Conservation (phyloP, 2,797 vertebrate species). For the Carcharodon carcharias region DNA sequence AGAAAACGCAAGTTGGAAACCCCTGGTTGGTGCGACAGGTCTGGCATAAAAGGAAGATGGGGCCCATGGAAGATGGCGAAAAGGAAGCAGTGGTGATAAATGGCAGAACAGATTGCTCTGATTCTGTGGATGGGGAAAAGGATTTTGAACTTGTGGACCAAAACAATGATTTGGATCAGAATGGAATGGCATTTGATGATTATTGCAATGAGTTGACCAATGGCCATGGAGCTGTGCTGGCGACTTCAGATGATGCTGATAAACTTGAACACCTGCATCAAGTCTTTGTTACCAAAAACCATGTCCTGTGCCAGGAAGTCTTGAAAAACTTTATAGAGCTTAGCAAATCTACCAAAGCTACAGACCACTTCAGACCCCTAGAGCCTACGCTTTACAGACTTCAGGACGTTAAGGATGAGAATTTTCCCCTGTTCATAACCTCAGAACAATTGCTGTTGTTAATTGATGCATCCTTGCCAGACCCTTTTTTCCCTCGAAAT, state of each 20-base stretch:
- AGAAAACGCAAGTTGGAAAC: constrained; percentile 52
- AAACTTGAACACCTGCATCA: constrained; percentile 63
- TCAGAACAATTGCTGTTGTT: constrained; percentile 62
- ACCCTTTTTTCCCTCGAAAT: constrained; percentile 63
- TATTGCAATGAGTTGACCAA: neutral
- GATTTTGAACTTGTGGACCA: neutral
- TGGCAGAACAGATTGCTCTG: neutral
- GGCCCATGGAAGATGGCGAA: constrained; percentile 41
- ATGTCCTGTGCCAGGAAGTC: constrained; percentile 65
- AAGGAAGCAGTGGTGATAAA: constrained; percentile 39
- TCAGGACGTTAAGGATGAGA: constrained; percentile 63
- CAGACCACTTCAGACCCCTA: constrained; percentile 59
- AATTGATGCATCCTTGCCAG: constrained; percentile 63
- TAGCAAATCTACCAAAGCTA: constrained; percentile 62
- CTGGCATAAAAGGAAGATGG: constrained; percentile 48
- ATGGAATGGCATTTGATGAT: neutral
- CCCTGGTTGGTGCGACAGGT: constrained; percentile 58
- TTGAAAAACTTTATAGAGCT: constrained; percentile 67
- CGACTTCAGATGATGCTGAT: neutral
- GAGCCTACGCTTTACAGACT: constrained; percentile 57
- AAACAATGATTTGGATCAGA: neutral
- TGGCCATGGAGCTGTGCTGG: neutral
- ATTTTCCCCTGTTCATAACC: constrained; percentile 65
- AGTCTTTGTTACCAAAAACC: constrained; percentile 68
- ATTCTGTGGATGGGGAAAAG: neutral